A percentile compares a stretch with the other conserved stretches of the same genome.
Conservation (phyloP, 2,888 invertebrate species). For the Caenorhabditis zanzibari region DNA sequence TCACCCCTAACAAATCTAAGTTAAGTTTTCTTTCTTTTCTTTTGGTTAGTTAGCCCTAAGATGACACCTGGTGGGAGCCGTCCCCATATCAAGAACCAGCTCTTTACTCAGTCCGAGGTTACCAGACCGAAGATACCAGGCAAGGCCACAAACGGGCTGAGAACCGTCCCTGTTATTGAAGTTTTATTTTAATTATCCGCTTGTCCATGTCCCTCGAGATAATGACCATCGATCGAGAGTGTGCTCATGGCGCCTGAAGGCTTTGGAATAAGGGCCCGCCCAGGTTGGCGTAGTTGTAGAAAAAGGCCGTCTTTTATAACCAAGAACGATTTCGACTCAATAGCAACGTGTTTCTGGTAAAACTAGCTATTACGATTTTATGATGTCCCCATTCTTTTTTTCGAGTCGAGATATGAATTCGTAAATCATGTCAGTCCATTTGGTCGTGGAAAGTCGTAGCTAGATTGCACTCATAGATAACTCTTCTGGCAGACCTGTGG, state of each 20-base stretch:
- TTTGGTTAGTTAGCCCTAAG: neutral
- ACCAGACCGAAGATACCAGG: conserved; percentile 19
- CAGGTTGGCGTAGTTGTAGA: no score
- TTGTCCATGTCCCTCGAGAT: conserved; percentile 5
- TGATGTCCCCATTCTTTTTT: neutral
- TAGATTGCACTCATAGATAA: neutral
- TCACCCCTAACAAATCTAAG: no score
- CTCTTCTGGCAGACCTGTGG: no score
- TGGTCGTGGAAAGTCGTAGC: conserved; percentile 8
- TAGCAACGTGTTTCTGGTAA: neutral
- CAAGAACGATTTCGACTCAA: conserved; percentile 10
- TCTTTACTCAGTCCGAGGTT: conserved; percentile 17
- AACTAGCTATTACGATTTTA: conserved; percentile 13
- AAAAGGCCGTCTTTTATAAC: neutral
- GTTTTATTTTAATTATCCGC: neutral
- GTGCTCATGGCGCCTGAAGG: conserved; percentile 6
- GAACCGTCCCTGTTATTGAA: conserved; percentile 16
- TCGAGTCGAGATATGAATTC: conserved; percentile 1
- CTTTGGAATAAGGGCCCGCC: no score
- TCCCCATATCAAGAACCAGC: neutral
- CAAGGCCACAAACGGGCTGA: conserved; percentile 22
- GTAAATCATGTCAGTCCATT: conserved; percentile 5
- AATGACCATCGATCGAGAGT: conserved; percentile 2
- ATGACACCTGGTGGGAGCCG: conserved; percentile 8
- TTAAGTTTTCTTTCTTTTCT: no score